Base-by-base conservation (phyloP, 2,888 invertebrate species). In the Tholera decimalis region DNA sequence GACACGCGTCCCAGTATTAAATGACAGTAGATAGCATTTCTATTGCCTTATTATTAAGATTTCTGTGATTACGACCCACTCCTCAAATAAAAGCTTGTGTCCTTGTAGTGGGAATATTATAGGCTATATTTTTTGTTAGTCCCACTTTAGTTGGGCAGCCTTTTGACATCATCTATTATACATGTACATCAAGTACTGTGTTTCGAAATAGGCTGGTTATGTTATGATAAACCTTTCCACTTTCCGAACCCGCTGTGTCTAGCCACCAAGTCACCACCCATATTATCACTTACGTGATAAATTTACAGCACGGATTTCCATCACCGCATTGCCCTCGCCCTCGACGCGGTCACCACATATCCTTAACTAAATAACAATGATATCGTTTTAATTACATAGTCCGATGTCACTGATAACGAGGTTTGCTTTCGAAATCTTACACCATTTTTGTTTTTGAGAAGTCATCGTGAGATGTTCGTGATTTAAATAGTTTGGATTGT, bases 341-440 rank as follows among this genome's bases (percentile, higher is more conserved):
- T 73, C 86, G 78, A 87, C 89, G 91, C 93, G 93, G 94, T 93
- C 93, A 94, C 92, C 89, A 0, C 18, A 76, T 88, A 93, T 92
- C 91, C 89, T 87, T 90, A 86, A 90, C 82, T 91, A 94, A 94
- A 94, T 93, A 94, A 77, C 84, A 88, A 84, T 87, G 86, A 86
- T 91, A 92, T 85, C 85, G 80, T 77, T 83, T 85, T 91, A 88
- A 91, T 90, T 92, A 90, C 89, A 90, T 75, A 90, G 92, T 91
- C 92, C 92, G 88, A 88, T 88, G 88, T 82, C 66, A 80, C 77
- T 68, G 89, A 88, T 90, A 90, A 80, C 77, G 8, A 3, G 0
- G 49, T 71, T 80, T 82, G 67, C 30, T 54, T 58, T 71, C 59
- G 58, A 76, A 84, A 83, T 86, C 73, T 69, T 64, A 51, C 8